Conservation (phyloP, 1,140 invertebrate species). For the Lepidurus packardi region DNA sequence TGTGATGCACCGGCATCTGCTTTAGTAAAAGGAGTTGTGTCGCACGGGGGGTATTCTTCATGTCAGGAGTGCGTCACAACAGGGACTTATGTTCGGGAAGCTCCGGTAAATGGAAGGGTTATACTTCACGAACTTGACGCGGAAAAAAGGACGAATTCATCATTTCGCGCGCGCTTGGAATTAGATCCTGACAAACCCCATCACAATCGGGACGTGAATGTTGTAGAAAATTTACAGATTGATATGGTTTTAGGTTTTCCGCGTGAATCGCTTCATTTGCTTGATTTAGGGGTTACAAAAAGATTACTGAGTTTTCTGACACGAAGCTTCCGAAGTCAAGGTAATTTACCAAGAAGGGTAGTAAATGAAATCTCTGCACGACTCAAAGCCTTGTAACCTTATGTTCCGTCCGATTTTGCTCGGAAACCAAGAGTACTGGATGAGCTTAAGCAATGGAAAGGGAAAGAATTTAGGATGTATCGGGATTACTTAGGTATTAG, state of each 20-base stretch:
- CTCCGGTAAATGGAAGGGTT: neutral
- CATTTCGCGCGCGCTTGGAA: neutral
- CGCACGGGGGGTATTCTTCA: too few species aligned
- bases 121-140: neutral
- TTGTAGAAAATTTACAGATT: neutral
- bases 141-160: neutral
- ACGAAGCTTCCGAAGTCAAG: neutral
- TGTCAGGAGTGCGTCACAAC: neutral
- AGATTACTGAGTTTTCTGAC: neutral
- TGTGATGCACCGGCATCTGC: neutral
- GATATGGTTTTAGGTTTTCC: neutral
- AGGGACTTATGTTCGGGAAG: neutral
- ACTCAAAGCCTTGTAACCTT: neutral
- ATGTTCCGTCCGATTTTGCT: neutral
- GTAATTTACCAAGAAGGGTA: neutral
- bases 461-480: neutral
- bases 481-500: neutral
- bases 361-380: neutral
- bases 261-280: neutral
- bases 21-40: too few species aligned
- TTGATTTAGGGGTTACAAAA: slow-evolving; percentile 1
- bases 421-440: neutral
- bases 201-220: neutral
- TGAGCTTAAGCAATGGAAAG: neutral
- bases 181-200: neutral